Evolutionary conservation across 2,888 invertebrate genomes (phyloP).

Genomic region (Nowickia ferox): DNA sequence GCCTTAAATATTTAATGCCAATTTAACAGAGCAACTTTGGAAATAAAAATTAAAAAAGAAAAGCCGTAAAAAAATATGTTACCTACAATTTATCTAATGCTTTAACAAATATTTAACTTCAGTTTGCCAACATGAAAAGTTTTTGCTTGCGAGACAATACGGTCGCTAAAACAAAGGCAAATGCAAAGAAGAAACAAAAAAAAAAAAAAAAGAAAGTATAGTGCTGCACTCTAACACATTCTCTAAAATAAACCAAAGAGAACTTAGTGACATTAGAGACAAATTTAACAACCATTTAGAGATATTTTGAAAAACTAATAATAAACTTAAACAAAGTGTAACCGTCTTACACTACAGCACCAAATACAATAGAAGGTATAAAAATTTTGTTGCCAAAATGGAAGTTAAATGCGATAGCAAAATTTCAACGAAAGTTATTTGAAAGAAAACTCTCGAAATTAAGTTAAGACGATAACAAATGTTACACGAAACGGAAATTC

Average conservation of each 20-base stretch:
- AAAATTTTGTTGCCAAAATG: slow-evolving; percentile 52
- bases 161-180: slow-evolving; percentile 7
- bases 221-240: slow-evolving; percentile 10
- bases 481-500: slow-evolving; percentile 56
- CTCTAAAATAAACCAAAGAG: not conserved
- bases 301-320: slow-evolving; percentile 59
- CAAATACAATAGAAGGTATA: slow-evolving; percentile 26
- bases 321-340: slow-evolving; percentile 62
- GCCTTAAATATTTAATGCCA: slow-evolving; percentile 50
- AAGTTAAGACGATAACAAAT: slow-evolving; percentile 65
- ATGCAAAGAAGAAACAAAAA: not conserved
- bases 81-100: slow-evolving; percentile 49
- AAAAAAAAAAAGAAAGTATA: not conserved
- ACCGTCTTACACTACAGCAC: slow-evolving; percentile 44
- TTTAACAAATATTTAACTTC: slow-evolving; percentile 60
- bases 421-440: slow-evolving; percentile 54
- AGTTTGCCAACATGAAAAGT: slow-evolving; percentile 34
- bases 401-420: slow-evolving; percentile 56
- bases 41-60: slow-evolving; percentile 8
- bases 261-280: slow-evolving; percentile 41
- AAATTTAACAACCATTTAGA: slow-evolving; percentile 63
- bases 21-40: slow-evolving; percentile 29
- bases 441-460: slow-evolving; percentile 57
- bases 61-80: slow-evolving; percentile 38
- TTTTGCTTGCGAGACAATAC: slow-evolving; percentile 47